A percentile compares a stretch with the other conserved stretches of the same genome.
These are phyloP conservation scores for Hirundo rustica DNA, from an alignment of 2,797 vertebrate genomes.

Conservation along the genomic window DNA sequence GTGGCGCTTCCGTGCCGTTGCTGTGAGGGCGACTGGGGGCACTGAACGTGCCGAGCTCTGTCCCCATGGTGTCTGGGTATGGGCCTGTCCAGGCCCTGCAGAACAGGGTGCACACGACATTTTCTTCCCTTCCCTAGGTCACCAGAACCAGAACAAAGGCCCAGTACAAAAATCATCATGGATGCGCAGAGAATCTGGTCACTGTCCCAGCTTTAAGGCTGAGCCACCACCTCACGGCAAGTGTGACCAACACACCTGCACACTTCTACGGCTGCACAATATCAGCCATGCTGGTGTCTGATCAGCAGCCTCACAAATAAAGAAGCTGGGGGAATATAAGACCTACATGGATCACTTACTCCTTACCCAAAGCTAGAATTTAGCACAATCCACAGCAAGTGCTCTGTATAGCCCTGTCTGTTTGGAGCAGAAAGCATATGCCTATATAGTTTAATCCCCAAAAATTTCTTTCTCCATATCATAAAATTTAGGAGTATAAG, in stretches of 20 bases:
- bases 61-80: neutral
- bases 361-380: neutral
- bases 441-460: neutral
- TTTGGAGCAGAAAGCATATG: neutral
- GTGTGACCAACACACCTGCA: neutral
- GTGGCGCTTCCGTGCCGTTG: fast-evolving
- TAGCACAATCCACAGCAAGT: neutral
- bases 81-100: neutral
- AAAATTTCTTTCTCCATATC: neutral
- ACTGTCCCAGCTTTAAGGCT: neutral
- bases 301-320: neutral
- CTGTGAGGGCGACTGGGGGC: neutral
- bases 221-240: neutral
- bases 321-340: neutral
- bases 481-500: neutral
- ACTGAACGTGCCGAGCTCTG: neutral
- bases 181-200: neutral
- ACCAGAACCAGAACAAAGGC: neutral
- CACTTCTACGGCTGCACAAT: neutral
- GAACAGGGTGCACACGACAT: fast-evolving
- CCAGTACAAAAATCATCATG: neutral
- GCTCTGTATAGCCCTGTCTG: neutral
- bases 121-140: neutral
- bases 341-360: neutral
- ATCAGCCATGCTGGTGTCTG: neutral